Percentiles rank a stretch among this genome's conserved stretches.
Evolutionary conservation across 1,140 invertebrate genomes (phyloP).

Genomic region (Scylla paramamosain): DNA sequence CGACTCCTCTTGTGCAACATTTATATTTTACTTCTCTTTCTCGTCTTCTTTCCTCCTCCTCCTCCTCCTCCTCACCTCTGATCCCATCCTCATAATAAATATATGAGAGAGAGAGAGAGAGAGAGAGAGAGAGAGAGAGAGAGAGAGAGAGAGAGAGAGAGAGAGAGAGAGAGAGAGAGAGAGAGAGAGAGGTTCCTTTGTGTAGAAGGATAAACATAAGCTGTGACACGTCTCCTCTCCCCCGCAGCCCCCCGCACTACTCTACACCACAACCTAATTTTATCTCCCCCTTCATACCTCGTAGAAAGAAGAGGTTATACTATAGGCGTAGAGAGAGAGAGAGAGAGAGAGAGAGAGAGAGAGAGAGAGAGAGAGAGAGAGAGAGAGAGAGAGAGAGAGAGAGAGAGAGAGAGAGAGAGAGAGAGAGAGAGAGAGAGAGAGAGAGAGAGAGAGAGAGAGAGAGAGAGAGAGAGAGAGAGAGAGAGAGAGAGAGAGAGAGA

Average conservation of each 20-base stretch:
- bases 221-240: not conserved
- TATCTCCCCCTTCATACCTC: not conserved
- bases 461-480: slow-evolving; percentile 47
- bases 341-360: slow-evolving; percentile 55
- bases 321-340: not conserved
- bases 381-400: slow-evolving; percentile 41
- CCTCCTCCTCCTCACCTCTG: not conserved
- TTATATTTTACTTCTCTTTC: no score
- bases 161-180: slow-evolving; percentile 20
- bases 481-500: slow-evolving; percentile 34
- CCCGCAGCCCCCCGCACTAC: not conserved
- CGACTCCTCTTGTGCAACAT: no score
- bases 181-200: not conserved
- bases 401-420: slow-evolving; percentile 37
- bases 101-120: slow-evolving; percentile 17
- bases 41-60: slow-evolving; percentile 19
- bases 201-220: slow-evolving; percentile 22
- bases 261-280: not conserved
- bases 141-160: not conserved
- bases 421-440: slow-evolving; percentile 38
- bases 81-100: not conserved
- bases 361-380: slow-evolving; percentile 17
- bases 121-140: slow-evolving; percentile 20
- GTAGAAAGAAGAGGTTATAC: not conserved
- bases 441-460: slow-evolving; percentile 48